Evolutionary conservation across 2,797 vertebrate genomes (phyloP).

Genomic region (Notamacropus eugenii): DNA sequence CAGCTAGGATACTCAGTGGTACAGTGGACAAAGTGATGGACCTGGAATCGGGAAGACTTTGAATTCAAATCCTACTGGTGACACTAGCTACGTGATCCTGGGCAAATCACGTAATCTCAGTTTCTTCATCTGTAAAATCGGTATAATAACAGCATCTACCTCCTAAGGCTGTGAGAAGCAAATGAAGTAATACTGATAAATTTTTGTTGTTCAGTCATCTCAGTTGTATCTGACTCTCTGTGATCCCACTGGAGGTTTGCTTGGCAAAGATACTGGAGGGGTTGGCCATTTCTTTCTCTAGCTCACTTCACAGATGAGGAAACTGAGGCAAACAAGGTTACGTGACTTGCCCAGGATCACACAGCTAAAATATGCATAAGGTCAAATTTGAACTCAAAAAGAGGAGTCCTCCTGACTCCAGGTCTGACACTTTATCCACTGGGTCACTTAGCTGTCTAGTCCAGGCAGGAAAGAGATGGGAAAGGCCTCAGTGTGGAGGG

Average conservation of each 20-base stretch:
- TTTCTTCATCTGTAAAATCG: not conserved
- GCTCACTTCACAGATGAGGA: not conserved
- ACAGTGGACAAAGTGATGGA: not conserved
- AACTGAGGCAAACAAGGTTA: not conserved
- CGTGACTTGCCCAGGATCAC: not conserved
- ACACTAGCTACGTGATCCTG: not conserved
- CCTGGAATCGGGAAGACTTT: not conserved
- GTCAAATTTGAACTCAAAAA: not conserved
- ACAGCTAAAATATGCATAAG: not conserved
- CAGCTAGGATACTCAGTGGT: not conserved
- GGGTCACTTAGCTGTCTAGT: not conserved
- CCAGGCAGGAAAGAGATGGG: not conserved
- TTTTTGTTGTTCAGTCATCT: not conserved
- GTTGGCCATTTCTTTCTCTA: not conserved
- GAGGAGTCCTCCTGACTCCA: not conserved
- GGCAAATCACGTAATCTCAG: not conserved
- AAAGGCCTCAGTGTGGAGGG: not conserved
- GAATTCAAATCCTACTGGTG: not conserved
- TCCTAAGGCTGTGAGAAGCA: not conserved
- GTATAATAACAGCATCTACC: not conserved
- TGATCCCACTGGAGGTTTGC: not conserved
- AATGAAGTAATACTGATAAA: not conserved
- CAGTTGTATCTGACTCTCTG: not conserved
- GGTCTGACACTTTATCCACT: not conserved
- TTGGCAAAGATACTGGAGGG: not conserved